phyloP scores from a whole-genome alignment of 2,888 invertebrate genomes.

The Ditylenchus weischeri region DNA sequence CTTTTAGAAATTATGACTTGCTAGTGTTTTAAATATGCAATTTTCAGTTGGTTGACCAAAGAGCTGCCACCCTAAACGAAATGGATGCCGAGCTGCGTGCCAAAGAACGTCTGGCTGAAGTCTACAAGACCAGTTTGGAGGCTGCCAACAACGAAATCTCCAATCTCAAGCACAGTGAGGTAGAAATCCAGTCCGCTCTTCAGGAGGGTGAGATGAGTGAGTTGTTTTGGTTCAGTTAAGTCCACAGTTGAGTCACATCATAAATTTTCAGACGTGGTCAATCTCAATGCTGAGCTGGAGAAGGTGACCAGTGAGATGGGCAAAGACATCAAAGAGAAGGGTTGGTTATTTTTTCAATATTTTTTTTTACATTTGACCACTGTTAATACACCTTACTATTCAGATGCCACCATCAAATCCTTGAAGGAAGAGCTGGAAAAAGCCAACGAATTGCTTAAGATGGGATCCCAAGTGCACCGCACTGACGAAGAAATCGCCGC shows the following conservation, averaged over 20 bases:
- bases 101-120: conserved; percentile 27
- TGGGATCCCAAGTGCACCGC: conserved; percentile 22
- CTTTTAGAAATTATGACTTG: background rate
- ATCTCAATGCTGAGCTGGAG: conserved; percentile 22
- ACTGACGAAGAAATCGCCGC: conserved; percentile 31
- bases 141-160: conserved; percentile 17
- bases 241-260: background rate
- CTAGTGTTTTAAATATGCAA: background rate
- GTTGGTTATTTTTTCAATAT: conserved; percentile 1
- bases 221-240: background rate
- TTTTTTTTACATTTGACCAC: no score
- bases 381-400: background rate
- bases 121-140: conserved; percentile 25
- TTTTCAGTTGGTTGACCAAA: conserved; percentile 23
- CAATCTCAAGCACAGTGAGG: conserved; percentile 21
- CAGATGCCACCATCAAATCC: conserved; percentile 29
- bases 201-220: conserved; percentile 23
- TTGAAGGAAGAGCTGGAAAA: conserved; percentile 37
- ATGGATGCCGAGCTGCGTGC: conserved; percentile 30
- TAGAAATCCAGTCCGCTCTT: conserved; percentile 11
- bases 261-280: conserved; percentile 16
- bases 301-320: background rate
- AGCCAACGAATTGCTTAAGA: conserved; percentile 41
- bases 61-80: conserved; percentile 16
- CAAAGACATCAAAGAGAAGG: conserved; percentile 14